Base-by-base conservation (phyloP, 1,140 invertebrate species). In the Cydia fagiglandana region DNA sequence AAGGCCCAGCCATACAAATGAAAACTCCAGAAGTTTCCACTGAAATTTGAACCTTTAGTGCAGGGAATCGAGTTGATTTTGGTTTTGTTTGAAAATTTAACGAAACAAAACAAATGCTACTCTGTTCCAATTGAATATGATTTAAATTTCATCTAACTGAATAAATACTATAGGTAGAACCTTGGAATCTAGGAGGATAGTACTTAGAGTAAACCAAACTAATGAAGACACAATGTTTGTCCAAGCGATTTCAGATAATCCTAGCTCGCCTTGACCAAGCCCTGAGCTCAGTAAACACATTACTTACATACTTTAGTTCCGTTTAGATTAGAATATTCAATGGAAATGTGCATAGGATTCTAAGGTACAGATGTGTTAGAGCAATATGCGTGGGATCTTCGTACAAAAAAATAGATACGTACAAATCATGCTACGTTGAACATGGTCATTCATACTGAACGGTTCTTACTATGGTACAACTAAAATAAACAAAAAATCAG, bases 261-360 rank as follows among this genome's bases (percentile, higher is more conserved):
- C 56, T 61, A 61, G n/a, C 20, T 61, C 56, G 56, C 56, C 56
- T 61, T 20, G 56, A n/a, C 56, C 56, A 61, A 61, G 56, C 56
- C 38, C 41, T 28, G 41, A 53, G 10, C 28, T 53, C 41, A 70
- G 47, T 77, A 77, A 76, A 70, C 78, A 74, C 10, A 75, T 50
- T 50, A 45, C 30, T 12, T 41, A 41, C 41, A 30, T 61, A 15
- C n/a, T 6, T 17, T 53, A 6, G 15, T 53, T 17, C n/a, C n/a
- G 50, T 53, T 53, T 53, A 53, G 50, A 53, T 53, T 53, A 53
- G 50, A 53, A 17, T 53, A 53, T 17, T 53, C 50, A 53, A 53
- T 53, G n/a, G 15, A 53, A 53, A 17, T 6, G n/a, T 53, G 9
- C 4, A 50, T n/a, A 53, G 50, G n/a, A n/a, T 53, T 53, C 50